Percentiles rank a stretch among this genome's conserved stretches.
phyloP scores from a whole-genome alignment of 2,113 vertebrate genomes.

The Zapus hudsonius region DNA sequence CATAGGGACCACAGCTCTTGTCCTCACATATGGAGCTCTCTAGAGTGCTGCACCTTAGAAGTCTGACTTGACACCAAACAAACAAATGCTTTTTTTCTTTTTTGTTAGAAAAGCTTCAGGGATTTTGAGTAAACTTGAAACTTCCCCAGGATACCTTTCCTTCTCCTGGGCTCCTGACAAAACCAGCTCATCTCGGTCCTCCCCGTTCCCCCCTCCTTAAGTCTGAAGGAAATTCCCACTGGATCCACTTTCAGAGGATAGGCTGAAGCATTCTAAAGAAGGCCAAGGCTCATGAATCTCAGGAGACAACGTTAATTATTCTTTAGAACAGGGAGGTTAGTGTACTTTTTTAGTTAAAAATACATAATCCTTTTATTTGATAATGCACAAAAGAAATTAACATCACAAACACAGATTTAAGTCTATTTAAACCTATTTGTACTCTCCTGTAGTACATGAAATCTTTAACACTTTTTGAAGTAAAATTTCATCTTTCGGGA shows the following conservation, averaged over 20 bases:
- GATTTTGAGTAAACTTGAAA: neutral
- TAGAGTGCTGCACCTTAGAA: neutral
- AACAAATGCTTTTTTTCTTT: neutral
- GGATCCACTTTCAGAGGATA: neutral
- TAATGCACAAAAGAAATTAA: slow-evolving; percentile 85
- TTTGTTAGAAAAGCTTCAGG: neutral
- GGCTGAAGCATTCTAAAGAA: slow-evolving; percentile 24
- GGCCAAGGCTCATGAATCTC: neutral
- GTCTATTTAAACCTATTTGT: slow-evolving; percentile 81
- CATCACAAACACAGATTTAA: slow-evolving; percentile 83
- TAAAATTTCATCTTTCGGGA: slow-evolving; percentile 81
- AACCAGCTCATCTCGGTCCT: neutral
- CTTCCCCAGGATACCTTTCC: neutral
- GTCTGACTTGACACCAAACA: neutral
- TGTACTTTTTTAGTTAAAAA: slow-evolving; percentile 77
- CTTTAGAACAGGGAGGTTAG: neutral
- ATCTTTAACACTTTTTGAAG: slow-evolving; percentile 78
- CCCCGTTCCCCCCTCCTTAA: neutral
- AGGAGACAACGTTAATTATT: slow-evolving; percentile 28
- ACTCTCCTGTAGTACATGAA: slow-evolving; percentile 79
- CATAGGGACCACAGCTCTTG: neutral
- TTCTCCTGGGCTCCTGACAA: neutral
- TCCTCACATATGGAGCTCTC: neutral
- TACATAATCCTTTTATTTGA: slow-evolving; percentile 84
- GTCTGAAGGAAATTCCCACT: slow-evolving; percentile 24